Conservation (phyloP, 2,797 vertebrate genomes). For the Capromys pilorides region DNA sequence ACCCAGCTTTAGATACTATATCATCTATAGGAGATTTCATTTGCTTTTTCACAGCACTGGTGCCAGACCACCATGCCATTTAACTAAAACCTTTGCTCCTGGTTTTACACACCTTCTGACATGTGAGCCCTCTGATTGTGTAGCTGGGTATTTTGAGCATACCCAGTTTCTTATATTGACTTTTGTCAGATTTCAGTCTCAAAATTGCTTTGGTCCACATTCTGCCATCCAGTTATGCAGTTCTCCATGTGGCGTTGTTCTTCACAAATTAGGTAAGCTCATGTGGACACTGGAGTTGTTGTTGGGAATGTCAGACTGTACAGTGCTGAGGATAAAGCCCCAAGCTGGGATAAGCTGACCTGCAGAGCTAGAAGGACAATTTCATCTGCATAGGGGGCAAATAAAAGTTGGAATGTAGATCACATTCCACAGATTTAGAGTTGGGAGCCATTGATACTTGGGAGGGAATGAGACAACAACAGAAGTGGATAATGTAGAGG, state of each 20-base stretch:
- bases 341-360: not conserved
- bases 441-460: not conserved
- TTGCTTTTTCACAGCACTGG: not conserved
- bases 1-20: not conserved
- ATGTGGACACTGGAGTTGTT: not conserved
- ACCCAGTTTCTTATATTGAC: not conserved
- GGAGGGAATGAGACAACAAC: not conserved
- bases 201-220: not conserved
- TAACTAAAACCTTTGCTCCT: not conserved
- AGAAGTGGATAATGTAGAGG: not conserved
- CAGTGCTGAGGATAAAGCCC: not conserved
- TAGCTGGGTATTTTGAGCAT: not conserved
- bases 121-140: not conserved
- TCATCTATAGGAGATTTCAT: not conserved
- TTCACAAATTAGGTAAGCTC: not conserved
- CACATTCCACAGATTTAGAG: not conserved
- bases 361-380: not conserved
- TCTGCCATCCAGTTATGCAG: not conserved
- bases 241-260: not conserved
- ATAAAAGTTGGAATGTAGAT: not conserved
- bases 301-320: not conserved
- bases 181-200: not conserved
- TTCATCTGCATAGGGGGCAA: not conserved
- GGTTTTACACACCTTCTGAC: not conserved
- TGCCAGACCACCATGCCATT: not conserved